A percentile compares a stretch with the other conserved stretches of the same genome.
phyloP scores from a whole-genome alignment of 2,888 invertebrate species.

The Cremastobaeus sp. region DNA sequence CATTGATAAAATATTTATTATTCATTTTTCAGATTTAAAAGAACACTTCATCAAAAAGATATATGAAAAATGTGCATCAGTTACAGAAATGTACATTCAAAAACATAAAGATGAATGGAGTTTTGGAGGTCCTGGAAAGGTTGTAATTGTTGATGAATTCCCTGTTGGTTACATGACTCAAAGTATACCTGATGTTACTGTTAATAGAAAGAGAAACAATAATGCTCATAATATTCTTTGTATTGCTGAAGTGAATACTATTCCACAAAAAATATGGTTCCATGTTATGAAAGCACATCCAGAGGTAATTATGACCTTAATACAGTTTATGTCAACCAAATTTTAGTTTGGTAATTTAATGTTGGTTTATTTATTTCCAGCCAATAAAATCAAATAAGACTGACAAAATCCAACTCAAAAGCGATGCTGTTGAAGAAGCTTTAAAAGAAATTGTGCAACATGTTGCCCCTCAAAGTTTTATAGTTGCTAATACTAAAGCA shows the following conservation, averaged over 20 bases:
- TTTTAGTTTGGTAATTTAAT: too few relatives aligned
- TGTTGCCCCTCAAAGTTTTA: constrained; percentile 75
- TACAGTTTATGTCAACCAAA: too few relatives aligned
- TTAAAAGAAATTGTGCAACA: constrained; percentile 73
- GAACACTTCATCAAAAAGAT: constrained; percentile 80
- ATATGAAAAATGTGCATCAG: constrained; percentile 81
- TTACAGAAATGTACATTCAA: constrained; percentile 79
- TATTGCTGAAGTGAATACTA: constrained; percentile 81
- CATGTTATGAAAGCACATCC: constrained; percentile 73
- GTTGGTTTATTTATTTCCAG: too few relatives aligned
- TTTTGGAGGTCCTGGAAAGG: constrained; percentile 81
- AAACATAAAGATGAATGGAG: constrained; percentile 79
- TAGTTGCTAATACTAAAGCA: constrained; percentile 76
- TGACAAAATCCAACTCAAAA: constrained; percentile 64
- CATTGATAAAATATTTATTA: constrained; percentile 3
- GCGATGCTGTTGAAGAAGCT: constrained; percentile 75
- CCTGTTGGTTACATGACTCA: constrained; percentile 82
- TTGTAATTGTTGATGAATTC: constrained; percentile 84
- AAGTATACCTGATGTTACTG: constrained; percentile 79
- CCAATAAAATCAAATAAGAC: constrained; percentile 66
- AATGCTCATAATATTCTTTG: constrained; percentile 82
- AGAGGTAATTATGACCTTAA: constrained; percentile 64
- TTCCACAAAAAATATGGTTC: constrained; percentile 79
- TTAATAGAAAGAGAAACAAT: constrained; percentile 79
- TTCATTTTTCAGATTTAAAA: constrained; percentile 80